phyloP scores from a whole-genome alignment of 2,113 vertebrate species.

The Capreolus pygargus region DNA sequence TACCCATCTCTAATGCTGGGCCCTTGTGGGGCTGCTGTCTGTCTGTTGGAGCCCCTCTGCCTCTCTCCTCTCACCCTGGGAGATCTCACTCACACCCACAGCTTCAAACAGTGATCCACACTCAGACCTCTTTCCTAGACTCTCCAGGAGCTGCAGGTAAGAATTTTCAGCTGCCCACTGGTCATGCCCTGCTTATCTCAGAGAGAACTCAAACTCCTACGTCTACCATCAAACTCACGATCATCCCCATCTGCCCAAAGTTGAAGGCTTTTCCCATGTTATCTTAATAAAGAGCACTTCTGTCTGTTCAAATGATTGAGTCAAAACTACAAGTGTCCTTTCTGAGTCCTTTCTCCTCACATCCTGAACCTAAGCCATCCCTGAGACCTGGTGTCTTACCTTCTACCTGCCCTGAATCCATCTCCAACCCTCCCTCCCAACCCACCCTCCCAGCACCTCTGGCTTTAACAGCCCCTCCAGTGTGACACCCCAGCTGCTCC shows the following conservation, averaged over 20 bases:
- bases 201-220: neutral
- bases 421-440: neutral
- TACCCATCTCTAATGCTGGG: neutral
- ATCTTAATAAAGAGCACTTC: neutral
- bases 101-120: neutral
- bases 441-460: neutral
- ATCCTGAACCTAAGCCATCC: neutral
- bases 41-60: neutral
- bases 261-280: neutral
- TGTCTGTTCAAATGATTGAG: neutral
- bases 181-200: neutral
- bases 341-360: neutral
- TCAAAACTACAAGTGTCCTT: neutral
- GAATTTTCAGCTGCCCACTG: neutral
- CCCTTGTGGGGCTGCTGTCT: neutral
- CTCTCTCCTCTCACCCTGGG: neutral
- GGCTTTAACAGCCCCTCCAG: neutral
- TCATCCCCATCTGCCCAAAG: neutral
- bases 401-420: neutral
- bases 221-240: neutral
- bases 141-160: neutral
- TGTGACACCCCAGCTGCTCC: neutral
- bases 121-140: neutral
- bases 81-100: neutral
- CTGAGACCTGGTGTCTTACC: neutral